phyloP scores from a whole-genome alignment of 1,140 invertebrate genomes.

The Aphelenchoides besseyi region DNA sequence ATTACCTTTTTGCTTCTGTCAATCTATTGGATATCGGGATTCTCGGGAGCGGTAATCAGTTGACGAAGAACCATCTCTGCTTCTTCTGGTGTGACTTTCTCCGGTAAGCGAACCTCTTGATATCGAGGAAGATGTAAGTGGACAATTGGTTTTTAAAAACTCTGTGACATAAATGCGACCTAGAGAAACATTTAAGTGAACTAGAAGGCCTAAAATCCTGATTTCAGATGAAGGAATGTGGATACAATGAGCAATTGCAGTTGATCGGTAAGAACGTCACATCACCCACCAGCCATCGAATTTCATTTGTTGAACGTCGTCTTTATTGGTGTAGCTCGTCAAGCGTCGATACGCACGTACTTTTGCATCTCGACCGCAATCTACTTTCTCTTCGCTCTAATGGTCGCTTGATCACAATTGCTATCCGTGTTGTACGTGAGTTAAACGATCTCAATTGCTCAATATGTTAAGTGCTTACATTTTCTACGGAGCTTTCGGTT shows the following conservation, averaged over 20 bases:
- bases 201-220: no score
- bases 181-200: no score
- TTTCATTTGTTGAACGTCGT: constrained; percentile 8
- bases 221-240: constrained; percentile 1
- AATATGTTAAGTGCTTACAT: constrained; percentile 2
- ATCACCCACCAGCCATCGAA: not conserved
- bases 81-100: no score
- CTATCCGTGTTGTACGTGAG: constrained; percentile 20
- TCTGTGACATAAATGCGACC: no score
- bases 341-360: not conserved
- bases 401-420: constrained; percentile 1
- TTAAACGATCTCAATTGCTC: not conserved
- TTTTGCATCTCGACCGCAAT: not conserved
- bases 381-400: not conserved
- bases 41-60: no score
- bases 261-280: constrained; percentile 18
- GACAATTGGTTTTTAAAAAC: no score
- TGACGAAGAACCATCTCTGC: no score
- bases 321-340: not conserved
- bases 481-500: constrained; percentile 19
- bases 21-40: no score
- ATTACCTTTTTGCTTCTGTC: no score
- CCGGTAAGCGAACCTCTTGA: no score
- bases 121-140: no score
- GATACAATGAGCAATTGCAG: constrained; percentile 4